Evolutionary conservation across 1,140 invertebrate species (phyloP).

Genomic region (Antheraea pernyi): DNA sequence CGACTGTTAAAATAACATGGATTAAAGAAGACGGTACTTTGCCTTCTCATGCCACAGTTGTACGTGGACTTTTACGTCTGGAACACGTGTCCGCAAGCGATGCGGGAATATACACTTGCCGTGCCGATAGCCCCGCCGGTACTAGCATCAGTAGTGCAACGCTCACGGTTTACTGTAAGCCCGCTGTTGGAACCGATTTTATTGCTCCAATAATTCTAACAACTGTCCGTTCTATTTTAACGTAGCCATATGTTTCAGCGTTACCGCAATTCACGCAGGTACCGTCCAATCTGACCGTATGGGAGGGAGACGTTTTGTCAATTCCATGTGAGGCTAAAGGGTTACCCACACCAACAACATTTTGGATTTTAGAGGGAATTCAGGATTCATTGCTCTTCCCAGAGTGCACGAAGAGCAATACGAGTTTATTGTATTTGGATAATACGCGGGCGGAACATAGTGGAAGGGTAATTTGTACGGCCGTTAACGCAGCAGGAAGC

Average conservation of each 20-base stretch:
- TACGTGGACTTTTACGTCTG: slow-evolving; percentile 74
- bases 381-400: slow-evolving; percentile 70
- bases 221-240: slow-evolving; percentile 65
- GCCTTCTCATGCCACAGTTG: slow-evolving; percentile 88
- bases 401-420: slow-evolving; percentile 71
- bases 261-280: slow-evolving; percentile 94
- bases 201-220: slow-evolving; percentile 61
- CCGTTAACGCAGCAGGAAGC: slow-evolving; percentile 70
- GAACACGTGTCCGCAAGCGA: slow-evolving; percentile 73
- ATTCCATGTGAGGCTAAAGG: slow-evolving; percentile 95
- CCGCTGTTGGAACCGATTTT: slow-evolving; percentile 48
- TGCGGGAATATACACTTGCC: slow-evolving; percentile 75
- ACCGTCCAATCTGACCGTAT: slow-evolving; percentile 90
- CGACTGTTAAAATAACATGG: slow-evolving; percentile 71
- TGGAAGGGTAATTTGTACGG: slow-evolving; percentile 69
- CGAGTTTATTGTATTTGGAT: slow-evolving; percentile 70
- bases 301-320: slow-evolving; percentile 89
- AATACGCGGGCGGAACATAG: slow-evolving; percentile 62
- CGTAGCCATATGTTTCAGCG: slow-evolving; percentile 82
- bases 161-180: slow-evolving; percentile 76
- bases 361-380: slow-evolving; percentile 90
- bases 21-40: slow-evolving; percentile 66
- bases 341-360: slow-evolving; percentile 91
- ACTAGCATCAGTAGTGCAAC: slow-evolving; percentile 71
- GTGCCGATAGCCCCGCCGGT: slow-evolving; percentile 74